Percentiles rank a stretch among this genome's conserved stretches.
These are phyloP conservation scores for Tinea trinotella DNA, from an alignment of 2,888 invertebrate species.

Conservation along the genomic window DNA sequence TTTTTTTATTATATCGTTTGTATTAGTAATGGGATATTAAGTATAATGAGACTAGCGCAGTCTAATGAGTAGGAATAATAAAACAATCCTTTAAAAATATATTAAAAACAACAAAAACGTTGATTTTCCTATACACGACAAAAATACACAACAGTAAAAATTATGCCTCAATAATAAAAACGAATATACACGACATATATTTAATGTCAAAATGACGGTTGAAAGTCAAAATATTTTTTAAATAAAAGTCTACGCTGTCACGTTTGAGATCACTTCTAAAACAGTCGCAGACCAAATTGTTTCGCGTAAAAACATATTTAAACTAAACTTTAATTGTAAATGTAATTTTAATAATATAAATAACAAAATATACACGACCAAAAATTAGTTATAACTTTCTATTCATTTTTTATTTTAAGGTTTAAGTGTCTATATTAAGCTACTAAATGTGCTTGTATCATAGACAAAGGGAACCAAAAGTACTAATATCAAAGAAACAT, in stretches of 20 bases:
- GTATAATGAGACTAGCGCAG: background rate
- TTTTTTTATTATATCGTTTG: too few relatives aligned
- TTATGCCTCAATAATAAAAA: background rate
- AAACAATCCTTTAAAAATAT: background rate
- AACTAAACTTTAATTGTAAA: background rate
- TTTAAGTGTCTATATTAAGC: too few relatives aligned
- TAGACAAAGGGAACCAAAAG: too few relatives aligned
- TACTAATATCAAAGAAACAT: too few relatives aligned
- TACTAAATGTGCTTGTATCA: too few relatives aligned
- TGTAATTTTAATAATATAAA: background rate
- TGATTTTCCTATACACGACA: background rate
- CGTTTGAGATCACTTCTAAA: constrained; percentile 59
- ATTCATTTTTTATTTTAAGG: too few relatives aligned
- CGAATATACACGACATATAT: background rate
- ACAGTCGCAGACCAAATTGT: constrained; percentile 15
- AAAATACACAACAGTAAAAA: background rate
- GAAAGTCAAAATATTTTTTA: background rate
- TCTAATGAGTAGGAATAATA: background rate
- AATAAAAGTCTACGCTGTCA: constrained; percentile 27
- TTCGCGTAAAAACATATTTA: background rate
- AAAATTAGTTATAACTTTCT: too few relatives aligned
- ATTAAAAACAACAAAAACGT: background rate
- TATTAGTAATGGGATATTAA: too few relatives aligned
- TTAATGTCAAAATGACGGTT: constrained; percentile 2
- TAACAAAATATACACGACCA: too few relatives aligned